phyloP scores from a whole-genome alignment of 2,113 vertebrate genomes.

The Larimichthys crocea region DNA sequence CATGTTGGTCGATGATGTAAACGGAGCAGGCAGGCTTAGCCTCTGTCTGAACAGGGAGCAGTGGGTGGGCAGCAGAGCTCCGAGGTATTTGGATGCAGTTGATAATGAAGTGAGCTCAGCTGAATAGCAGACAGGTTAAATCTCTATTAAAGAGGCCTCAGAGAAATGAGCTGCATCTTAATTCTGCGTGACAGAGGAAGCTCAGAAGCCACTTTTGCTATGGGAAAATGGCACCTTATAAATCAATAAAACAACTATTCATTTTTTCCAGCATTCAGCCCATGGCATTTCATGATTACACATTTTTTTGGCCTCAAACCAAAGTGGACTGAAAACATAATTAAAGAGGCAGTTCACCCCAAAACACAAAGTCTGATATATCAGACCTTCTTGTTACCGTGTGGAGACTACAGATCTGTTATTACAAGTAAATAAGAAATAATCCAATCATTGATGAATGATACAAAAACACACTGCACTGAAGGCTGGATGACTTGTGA shows the following conservation, averaged over 20 bases:
- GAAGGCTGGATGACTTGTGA: conserved; percentile 3
- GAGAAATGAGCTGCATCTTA: conserved; percentile 33
- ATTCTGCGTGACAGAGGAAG: neutral
- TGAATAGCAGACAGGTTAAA: conserved; percentile 55
- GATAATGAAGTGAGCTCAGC: conserved; percentile 61
- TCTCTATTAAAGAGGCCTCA: conserved; percentile 33
- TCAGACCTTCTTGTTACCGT: neutral
- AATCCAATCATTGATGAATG: conserved; percentile 19
- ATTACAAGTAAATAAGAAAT: neutral
- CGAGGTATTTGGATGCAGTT: conserved; percentile 50
- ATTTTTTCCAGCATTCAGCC: neutral
- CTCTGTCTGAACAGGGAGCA: conserved; percentile 39
- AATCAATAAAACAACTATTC: neutral
- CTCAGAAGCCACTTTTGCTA: neutral
- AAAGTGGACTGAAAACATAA: neutral
- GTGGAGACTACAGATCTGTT: neutral
- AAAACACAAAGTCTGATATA: neutral
- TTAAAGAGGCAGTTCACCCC: neutral
- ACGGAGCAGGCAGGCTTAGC: conserved; percentile 45
- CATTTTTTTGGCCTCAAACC: neutral
- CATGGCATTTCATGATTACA: neutral
- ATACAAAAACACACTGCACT: conserved; percentile 19
- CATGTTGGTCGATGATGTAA: conserved; percentile 48
- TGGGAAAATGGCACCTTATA: neutral
- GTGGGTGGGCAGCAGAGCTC: conserved; percentile 45